Base-by-base conservation (phyloP, 2,797 vertebrate species). In the Paratrypauchen microcephalus region DNA sequence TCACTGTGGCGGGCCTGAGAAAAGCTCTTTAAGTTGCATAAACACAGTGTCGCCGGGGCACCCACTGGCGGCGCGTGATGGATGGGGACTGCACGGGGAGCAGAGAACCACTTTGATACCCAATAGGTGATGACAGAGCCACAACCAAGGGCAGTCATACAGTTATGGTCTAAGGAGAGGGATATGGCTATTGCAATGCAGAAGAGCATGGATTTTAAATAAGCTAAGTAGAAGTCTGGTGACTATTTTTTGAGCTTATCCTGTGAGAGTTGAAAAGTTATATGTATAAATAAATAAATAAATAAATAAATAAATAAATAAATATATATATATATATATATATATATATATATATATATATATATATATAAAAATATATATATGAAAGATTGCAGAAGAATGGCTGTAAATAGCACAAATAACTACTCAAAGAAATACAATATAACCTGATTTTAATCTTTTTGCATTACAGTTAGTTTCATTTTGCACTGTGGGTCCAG, bases 21-120 rank as follows among this genome's bases (percentile, higher is more conserved):
- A 79, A 83, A 85, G 73, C 83, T 87, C 88, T 86, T 88, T 84
- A 84, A 86, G 85, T 80, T 89, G 86, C 86, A 85, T 85, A 87
- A 91, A 90, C 89, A 89, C 79, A 78, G 58, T 68, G 84, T 86
- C 73, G 71, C 75, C 71, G 32, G 6, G 75, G 74, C 77, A n/a
- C 68, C 82, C 76, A 62, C 47, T 7, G 69, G 67, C 74, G 73
- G 71, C 78, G 0, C 32, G 70, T 90, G 90, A 90, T 90, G 79
- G 84, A 90, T 90, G 87, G 72, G 65, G 76, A 62, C 79, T 78
- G 32, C 85, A 85, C 79, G 5, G 64, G 16, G 52, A 47, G 64
- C 9, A 55, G 41, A 69, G 61, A 41, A 54, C 3, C 18, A 70
- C 80, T 66, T 68, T 73, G 71, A 73, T 79, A 39, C 59, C 64